These are phyloP conservation scores for Acleris laterana DNA, from an alignment of 2,888 invertebrate species.

Conservation along the genomic window DNA sequence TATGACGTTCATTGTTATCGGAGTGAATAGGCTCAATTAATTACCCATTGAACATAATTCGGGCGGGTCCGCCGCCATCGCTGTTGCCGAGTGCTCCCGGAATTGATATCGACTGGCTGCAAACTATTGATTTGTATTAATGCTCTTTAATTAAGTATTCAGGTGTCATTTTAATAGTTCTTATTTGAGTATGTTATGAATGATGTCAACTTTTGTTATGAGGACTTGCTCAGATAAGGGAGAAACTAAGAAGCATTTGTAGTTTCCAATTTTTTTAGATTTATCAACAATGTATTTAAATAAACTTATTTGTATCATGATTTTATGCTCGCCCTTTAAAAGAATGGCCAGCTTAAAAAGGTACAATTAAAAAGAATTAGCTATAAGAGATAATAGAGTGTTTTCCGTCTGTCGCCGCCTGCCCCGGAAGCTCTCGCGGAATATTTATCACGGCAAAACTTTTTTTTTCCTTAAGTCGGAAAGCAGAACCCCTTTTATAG, in stretches of 20 bases:
- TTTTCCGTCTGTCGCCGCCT: constrained; percentile 60
- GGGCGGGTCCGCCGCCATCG: constrained; percentile 68
- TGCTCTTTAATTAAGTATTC: constrained; percentile 21
- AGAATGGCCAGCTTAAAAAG: not conserved
- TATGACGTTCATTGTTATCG: constrained; percentile 72
- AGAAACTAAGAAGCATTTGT: too few species aligned
- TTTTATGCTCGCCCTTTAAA: not conserved
- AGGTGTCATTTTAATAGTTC: constrained; percentile 9
- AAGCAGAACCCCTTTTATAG: constrained; percentile 65
- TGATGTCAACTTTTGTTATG: not conserved
- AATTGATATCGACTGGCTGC: constrained; percentile 61
- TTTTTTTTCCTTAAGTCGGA: constrained; percentile 70
- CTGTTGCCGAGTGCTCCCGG: constrained; percentile 64
- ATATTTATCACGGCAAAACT: constrained; percentile 77
- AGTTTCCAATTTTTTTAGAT: too few species aligned
- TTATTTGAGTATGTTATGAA: not conserved
- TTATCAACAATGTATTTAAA: too few species aligned
- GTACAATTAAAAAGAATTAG: constrained; percentile 16
- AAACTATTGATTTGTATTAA: constrained; percentile 41
- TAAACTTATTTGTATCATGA: too few species aligned
- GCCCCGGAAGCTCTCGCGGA: constrained; percentile 44
- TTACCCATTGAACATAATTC: constrained; percentile 83
- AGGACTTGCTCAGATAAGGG: too few species aligned
- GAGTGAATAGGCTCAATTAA: constrained; percentile 76
- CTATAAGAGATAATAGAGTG: constrained; percentile 65